Conservation (phyloP, 2,797 vertebrate genomes). For the Chiloscyllium punctatum region DNA sequence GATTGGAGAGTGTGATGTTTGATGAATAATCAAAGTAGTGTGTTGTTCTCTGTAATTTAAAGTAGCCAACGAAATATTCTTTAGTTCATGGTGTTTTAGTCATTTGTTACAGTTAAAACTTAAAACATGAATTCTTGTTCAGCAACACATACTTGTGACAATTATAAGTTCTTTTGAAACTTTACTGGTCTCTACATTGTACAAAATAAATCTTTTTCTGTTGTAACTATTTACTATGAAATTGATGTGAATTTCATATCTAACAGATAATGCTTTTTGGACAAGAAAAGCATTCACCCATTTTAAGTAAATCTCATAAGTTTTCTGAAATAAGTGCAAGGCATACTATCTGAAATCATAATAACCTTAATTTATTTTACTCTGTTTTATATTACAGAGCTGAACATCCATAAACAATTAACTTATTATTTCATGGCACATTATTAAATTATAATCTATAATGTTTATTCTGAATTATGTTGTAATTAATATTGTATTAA, state of each 20-base stretch:
- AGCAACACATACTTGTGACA: too few species aligned
- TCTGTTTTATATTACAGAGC: not conserved
- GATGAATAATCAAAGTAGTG: too few species aligned
- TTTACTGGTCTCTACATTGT: too few species aligned
- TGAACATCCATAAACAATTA: not conserved
- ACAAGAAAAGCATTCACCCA: too few species aligned
- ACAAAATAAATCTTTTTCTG: not conserved
- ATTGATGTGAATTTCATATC: not conserved
- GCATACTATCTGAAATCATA: not conserved
- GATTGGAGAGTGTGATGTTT: too few species aligned
- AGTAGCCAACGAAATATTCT: too few species aligned
- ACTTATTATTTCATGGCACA: not conserved
- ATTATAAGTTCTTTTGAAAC: too few species aligned
- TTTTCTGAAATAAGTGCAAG: not conserved
- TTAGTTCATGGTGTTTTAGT: too few species aligned
- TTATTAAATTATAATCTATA: not conserved
- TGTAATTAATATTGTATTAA: constrained; percentile 19
- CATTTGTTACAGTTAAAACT: too few species aligned
- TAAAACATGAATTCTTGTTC: too few species aligned
- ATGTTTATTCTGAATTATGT: not conserved
- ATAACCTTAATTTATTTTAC: not conserved
- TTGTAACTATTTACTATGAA: not conserved
- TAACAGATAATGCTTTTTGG: not conserved
- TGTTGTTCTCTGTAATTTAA: too few species aligned
- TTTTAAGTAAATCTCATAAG: not conserved